Percentiles rank a stretch among this genome's conserved stretches.
These are phyloP conservation scores for Drosophila willistoni DNA, from an alignment of 1,140 invertebrate species.

Conservation along the genomic window DNA sequence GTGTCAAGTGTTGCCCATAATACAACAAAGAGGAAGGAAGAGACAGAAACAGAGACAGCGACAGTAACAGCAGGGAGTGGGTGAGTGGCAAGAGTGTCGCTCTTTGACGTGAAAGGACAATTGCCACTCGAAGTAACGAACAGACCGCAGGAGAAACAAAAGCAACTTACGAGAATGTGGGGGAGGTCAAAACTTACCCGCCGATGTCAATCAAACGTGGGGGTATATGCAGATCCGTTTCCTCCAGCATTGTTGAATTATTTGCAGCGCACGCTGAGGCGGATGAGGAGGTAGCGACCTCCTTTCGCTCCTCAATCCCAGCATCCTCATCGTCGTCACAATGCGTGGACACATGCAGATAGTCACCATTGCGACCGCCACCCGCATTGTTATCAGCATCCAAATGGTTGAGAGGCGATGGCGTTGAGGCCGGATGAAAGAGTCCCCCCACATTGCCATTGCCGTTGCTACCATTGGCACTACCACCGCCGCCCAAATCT, in stretches of 20 bases:
- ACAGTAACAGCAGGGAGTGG: not conserved
- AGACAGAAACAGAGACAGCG: not conserved
- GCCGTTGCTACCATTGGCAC: constrained; percentile 80
- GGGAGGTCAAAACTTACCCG: constrained; percentile 59
- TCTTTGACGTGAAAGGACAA: constrained; percentile 70
- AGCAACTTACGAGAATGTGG: constrained; percentile 2
- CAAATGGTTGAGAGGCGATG: constrained; percentile 53
- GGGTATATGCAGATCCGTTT: constrained; percentile 85
- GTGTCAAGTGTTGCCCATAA: constrained; percentile 82
- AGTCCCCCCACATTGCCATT: constrained; percentile 51
- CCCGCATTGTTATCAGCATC: constrained; percentile 44
- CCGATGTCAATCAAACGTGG: constrained; percentile 85
- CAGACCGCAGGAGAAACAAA: constrained; percentile 58
- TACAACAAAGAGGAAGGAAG: constrained; percentile 46
- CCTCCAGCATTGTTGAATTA: constrained; percentile 72
- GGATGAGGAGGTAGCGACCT: constrained; percentile 34
- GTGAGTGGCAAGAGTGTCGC: constrained; percentile 44
- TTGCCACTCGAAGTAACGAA: constrained; percentile 81
- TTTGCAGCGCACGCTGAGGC: constrained; percentile 46
- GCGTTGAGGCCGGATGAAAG: constrained; percentile 51
- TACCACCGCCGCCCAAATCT: constrained; percentile 82
- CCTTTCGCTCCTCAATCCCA: constrained; percentile 26
- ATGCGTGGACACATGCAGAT: constrained; percentile 87
- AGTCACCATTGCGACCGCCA: constrained; percentile 86
- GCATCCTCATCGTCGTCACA: constrained; percentile 86